Percentiles rank a stretch among this genome's conserved stretches.
phyloP scores from a whole-genome alignment of 2,113 vertebrate species.

The Salvelinus alpinus region DNA sequence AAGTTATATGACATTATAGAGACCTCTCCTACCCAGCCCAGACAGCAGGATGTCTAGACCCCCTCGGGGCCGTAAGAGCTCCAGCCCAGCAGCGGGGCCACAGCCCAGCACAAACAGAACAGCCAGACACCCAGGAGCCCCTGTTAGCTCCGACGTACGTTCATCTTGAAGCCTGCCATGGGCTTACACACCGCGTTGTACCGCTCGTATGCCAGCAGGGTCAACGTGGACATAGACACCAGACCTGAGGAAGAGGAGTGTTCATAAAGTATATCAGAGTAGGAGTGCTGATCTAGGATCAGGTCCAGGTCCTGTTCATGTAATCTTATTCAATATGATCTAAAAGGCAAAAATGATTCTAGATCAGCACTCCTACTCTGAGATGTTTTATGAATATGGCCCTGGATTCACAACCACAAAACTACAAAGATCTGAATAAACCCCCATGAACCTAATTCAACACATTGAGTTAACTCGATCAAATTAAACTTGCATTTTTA shows the following conservation, averaged over 20 bases:
- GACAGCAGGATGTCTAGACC: conserved; percentile 68
- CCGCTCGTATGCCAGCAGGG: conserved; percentile 68
- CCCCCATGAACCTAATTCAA: no score
- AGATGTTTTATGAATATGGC: no score
- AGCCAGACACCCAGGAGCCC: conserved; percentile 63
- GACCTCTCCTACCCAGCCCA: conserved; percentile 63
- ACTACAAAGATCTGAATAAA: no score
- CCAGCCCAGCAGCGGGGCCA: conserved; percentile 64
- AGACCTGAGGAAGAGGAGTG: conserved; percentile 49
- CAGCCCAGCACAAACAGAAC: conserved; percentile 72
- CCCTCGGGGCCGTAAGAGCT: conserved; percentile 67
- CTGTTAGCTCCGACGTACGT: conserved; percentile 47
- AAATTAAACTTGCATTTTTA: no score
- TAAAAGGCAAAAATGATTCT: no score
- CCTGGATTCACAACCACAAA: no score
- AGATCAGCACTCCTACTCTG: no score
- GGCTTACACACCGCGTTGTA: conserved; percentile 69
- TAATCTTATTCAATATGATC: no score
- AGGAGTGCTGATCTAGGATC: not conserved
- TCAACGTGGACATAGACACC: conserved; percentile 70
- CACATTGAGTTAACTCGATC: no score
- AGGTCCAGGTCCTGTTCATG: not conserved
- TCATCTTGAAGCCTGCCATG: conserved; percentile 57
- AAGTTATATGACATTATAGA: no score
- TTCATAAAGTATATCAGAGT: not conserved